phyloP scores from a whole-genome alignment of 1,140 invertebrate genomes.

The Cyphomyrmex costatus region DNA sequence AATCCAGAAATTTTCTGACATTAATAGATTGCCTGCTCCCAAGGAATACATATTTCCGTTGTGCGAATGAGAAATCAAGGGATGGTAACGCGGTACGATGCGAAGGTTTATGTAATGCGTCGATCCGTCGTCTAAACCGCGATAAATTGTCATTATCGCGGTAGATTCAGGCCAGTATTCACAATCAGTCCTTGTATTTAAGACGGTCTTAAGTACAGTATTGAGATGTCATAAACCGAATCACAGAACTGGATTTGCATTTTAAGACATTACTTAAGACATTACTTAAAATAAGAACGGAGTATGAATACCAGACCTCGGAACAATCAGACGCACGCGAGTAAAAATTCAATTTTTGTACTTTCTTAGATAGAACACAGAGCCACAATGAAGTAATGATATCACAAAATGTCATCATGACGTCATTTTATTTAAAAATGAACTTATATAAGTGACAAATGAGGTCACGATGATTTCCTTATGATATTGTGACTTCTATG shows the following conservation, averaged over 20 bases:
- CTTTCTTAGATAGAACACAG: neutral
- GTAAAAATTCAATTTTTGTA: neutral
- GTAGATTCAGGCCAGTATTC: neutral
- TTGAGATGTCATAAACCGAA: too few species aligned
- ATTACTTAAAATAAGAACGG: too few species aligned
- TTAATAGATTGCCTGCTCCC: slow-evolving; percentile 15
- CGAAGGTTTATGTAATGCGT: slow-evolving; percentile 76
- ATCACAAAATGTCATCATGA: too few species aligned
- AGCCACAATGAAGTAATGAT: too few species aligned
- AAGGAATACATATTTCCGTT: neutral
- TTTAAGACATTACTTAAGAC: too few species aligned
- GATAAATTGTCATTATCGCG: neutral
- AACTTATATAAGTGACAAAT: too few species aligned
- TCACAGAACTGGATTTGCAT: too few species aligned
- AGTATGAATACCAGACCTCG: neutral
- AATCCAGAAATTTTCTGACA: slow-evolving; percentile 20
- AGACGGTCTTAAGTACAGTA: too few species aligned
- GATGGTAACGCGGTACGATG: slow-evolving; percentile 83
- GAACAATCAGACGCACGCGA: neutral
- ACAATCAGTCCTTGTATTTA: too few species aligned
- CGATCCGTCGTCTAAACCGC: neutral
- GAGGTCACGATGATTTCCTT: too few species aligned
- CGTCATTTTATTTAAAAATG: too few species aligned
- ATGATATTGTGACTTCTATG: too few species aligned
- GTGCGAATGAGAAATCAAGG: slow-evolving; percentile 68